phyloP scores from a whole-genome alignment of 2,888 invertebrate species.

The Dynastes hyllus region DNA sequence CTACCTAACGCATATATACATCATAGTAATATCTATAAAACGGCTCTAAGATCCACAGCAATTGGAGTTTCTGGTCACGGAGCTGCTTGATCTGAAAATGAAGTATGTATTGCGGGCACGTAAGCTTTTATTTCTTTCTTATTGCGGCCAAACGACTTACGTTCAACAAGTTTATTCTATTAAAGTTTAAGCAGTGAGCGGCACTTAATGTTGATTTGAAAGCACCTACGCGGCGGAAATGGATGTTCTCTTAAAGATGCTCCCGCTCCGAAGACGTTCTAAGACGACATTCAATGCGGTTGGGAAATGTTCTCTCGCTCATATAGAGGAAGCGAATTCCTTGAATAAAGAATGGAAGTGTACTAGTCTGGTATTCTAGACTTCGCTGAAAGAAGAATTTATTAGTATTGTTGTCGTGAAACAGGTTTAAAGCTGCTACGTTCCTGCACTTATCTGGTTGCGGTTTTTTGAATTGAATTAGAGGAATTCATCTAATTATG shows the following conservation, averaged over 20 bases:
- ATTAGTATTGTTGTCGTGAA: too few species aligned
- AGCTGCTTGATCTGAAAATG: slow-evolving; percentile 26
- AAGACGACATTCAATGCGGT: background rate
- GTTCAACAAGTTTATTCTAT: slow-evolving; percentile 41
- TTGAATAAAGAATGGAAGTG: too few species aligned
- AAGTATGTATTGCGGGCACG: slow-evolving; percentile 35
- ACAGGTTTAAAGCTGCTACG: too few species aligned
- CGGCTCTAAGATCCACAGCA: background rate
- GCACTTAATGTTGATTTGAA: slow-evolving; percentile 37
- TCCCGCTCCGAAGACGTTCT: background rate
- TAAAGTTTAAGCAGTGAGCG: slow-evolving; percentile 18
- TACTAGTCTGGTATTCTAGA: too few species aligned
- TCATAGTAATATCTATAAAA: background rate
- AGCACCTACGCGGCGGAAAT: background rate
- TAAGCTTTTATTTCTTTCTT: slow-evolving; percentile 37
- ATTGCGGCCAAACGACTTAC: slow-evolving; percentile 20
- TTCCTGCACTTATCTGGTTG: background rate
- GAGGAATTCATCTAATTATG: too few species aligned
- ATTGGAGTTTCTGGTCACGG: slow-evolving; percentile 20
- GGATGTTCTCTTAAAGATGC: slow-evolving; percentile 4
- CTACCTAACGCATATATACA: too few species aligned
- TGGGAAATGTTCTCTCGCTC: too few species aligned
- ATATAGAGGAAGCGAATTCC: too few species aligned
- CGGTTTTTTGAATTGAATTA: background rate
- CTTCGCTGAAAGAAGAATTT: too few species aligned